Base-by-base conservation (phyloP, 2,888 invertebrate species). In the Calameuta filiformis region DNA sequence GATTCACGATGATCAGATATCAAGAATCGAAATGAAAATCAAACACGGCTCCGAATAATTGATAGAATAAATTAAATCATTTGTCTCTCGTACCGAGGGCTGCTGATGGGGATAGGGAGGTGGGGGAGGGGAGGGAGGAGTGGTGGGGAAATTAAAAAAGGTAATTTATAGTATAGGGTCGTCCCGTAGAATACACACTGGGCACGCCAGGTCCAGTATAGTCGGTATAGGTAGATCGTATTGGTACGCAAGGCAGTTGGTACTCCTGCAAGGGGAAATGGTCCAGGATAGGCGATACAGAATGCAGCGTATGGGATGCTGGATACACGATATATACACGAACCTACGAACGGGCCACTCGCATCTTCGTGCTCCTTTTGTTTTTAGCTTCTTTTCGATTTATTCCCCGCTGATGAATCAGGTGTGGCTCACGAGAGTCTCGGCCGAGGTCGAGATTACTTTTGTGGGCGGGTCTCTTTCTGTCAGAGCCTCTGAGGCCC, bases 391-490 rank as follows among this genome's bases (percentile, higher is more conserved):
- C 81, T 75, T 86, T 87, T 89, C 89, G 88, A 90, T 90, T 88
- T 89, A 89, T 89, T 87, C 87, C 83, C 80, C 83, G 87, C 87
- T 91, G 90, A 91, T 91, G 91, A 90, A 91, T 91, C 91, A 90
- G 90, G 88, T 90, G 90, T 87, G 84, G 85, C 84, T 89, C 83
- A 84, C 56, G 56, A 56, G 56, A 56, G 56, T 56, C 79, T 80
- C 79, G 73, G 76, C 77, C 79, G 83, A 87, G 84, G 83, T 87
- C 86, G 87, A 90, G 90, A 91, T 91, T 91, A 90, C 91, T 91
- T 91, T 91, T 89, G 90, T 91, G 91, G 91, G 91, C 91, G 91
- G 90, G 89, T 90, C 90, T 88, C 87, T 87, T 85, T 88, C 89
- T 91, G 91, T 91, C 91, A 91, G 90, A 89, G 89, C 87, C 88